A percentile compares a stretch with the other conserved stretches of the same genome.
These are phyloP conservation scores for Spongia lamella DNA, from an alignment of 37 sponge, comb jelly and placozoan species.

Conservation along the genomic window DNA sequence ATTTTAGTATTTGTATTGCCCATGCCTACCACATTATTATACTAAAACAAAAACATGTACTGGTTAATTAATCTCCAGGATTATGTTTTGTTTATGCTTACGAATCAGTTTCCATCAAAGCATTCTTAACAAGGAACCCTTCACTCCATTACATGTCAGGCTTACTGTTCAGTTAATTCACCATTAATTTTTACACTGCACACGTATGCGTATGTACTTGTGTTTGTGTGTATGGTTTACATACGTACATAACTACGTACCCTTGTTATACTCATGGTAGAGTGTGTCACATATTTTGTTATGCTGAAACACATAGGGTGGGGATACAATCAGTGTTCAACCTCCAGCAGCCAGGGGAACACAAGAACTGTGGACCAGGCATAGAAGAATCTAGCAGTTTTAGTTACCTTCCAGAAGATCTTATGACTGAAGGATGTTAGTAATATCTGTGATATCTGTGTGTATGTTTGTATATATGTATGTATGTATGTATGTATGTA, in stretches of 20 bases:
- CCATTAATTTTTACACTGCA: too few relatives aligned
- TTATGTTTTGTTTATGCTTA: too few relatives aligned
- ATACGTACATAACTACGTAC: background rate
- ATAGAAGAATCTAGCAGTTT: slow-evolving; percentile 81
- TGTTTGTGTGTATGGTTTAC: too few relatives aligned
- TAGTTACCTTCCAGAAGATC: slow-evolving; percentile 83
- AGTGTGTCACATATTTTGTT: background rate
- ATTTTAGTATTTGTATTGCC: too few relatives aligned
- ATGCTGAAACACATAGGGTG: slow-evolving; percentile 41
- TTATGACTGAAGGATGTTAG: slow-evolving; percentile 73
- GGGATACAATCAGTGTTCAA: slow-evolving; percentile 86
- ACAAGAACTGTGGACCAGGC: slow-evolving; percentile 87
- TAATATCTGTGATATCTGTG: background rate
- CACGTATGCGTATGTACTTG: background rate
- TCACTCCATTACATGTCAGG: too few relatives aligned
- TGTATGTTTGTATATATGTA: slow-evolving; percentile 17
- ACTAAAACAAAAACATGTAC: too few relatives aligned
- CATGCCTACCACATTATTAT: too few relatives aligned
- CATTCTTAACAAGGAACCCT: too few relatives aligned
- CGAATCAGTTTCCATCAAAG: too few relatives aligned
- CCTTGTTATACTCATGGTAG: background rate
- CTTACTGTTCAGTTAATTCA: too few relatives aligned
- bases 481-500: slow-evolving; percentile 29
- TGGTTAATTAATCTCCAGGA: too few relatives aligned
- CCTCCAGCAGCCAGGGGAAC: slow-evolving; percentile 90